Base-by-base conservation (phyloP, 2,113 vertebrate species). In the Channa argus region DNA sequence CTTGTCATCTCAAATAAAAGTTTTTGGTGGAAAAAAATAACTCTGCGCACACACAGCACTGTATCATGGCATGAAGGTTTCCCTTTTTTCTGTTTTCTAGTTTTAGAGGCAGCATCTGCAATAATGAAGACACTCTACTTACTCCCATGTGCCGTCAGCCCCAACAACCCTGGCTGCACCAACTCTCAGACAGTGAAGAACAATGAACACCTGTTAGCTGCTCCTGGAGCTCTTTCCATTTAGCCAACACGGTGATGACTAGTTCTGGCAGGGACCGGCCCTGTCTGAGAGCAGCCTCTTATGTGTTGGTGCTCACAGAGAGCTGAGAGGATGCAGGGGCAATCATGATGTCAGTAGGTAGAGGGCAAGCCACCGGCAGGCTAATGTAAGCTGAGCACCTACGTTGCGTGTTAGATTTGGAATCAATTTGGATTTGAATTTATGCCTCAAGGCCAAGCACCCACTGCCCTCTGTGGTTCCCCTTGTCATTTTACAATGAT, bases 301-400 rank as follows among this genome's bases (percentile, higher is more conserved):
- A n/a, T 68, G 53, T 71, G 52, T 73, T 49, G 38, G 50, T 59
- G 66, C 56, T 64, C 64, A 33, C 60, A 81, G 68, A 65, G 15
- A 43, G 63, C 54, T 71, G 83, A 77, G 49, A 71, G 68, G 53
- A 67, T 77, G 63, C 49, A 12, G 59, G 63, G 67, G 41, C 49
- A 74, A 51, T 78, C 47, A 36, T 49, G 58, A 83, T 73, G 71
- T 49, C 39, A 55, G 59, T 54, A 53, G 72, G 74, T 79, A 61
- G 49, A 66, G 56, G 51, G 56, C 55, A 68, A 69, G 65, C 52
- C 65, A 84, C 62, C 15, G 44, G 80, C 37, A 39, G 64, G 78
- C 61, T 83, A 84, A 87, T 82, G 38, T 50, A 69, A 83, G 58
- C 69, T 63, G 79, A 88, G 59, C 45, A 71, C 71, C 12, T 13